Conservation (phyloP, 2,113 vertebrate genomes). For the Cryptomyrus ogoouensis region DNA sequence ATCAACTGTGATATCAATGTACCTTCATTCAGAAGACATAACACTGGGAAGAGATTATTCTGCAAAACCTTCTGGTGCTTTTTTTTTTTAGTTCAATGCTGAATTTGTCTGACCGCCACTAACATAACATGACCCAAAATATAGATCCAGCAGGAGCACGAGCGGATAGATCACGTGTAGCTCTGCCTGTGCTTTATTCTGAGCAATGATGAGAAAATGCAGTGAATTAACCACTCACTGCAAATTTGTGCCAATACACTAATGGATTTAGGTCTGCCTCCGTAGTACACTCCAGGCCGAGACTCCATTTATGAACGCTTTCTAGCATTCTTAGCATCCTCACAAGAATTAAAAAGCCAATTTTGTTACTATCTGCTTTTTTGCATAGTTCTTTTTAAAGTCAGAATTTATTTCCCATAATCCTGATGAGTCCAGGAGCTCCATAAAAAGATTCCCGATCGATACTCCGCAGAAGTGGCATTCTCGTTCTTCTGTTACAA, state of each 20-base stretch:
- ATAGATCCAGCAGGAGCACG: not conserved
- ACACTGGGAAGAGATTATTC: not conserved
- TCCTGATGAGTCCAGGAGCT: constrained; percentile 12
- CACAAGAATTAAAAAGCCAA: constrained; percentile 33
- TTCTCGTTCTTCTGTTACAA: not conserved
- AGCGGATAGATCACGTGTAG: not conserved
- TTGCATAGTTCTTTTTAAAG: constrained; percentile 28
- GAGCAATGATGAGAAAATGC: not conserved
- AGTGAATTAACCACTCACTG: not conserved
- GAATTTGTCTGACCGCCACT: not conserved
- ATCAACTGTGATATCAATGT: not conserved
- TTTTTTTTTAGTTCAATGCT: not conserved
- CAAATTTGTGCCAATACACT: constrained; percentile 4
- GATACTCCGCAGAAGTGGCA: not conserved
- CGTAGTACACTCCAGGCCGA: constrained; percentile 18
- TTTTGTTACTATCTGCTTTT: constrained; percentile 32
- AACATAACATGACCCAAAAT: not conserved
- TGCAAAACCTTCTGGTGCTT: not conserved
- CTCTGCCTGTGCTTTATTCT: not conserved
- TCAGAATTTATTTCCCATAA: constrained; percentile 23
- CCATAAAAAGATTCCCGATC: not conserved
- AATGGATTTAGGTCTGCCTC: constrained; percentile 28
- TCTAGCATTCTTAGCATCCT: constrained; percentile 29
- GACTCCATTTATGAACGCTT: constrained; percentile 22
- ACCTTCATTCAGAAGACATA: not conserved